Evolutionary conservation across 2,797 vertebrate species (phyloP).

Genomic region (Phrynocephalus vlangalii): DNA sequence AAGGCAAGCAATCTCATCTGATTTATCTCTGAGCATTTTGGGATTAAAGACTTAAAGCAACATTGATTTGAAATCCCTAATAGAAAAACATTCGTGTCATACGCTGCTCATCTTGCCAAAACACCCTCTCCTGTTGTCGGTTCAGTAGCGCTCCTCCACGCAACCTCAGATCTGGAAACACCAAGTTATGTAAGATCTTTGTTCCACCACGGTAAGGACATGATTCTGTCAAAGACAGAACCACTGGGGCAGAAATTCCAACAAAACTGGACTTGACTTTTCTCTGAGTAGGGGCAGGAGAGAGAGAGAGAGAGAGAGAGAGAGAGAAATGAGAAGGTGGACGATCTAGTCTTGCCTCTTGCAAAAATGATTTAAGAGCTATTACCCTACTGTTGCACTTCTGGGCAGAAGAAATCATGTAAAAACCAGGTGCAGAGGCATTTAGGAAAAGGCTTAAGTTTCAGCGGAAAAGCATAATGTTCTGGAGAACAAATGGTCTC

Average conservation of each 20-base stretch:
- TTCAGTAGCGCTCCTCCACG: slow-evolving; percentile 51
- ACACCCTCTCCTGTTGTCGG: slow-evolving; percentile 46
- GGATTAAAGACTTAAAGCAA: slow-evolving; percentile 24
- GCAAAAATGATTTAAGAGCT: slow-evolving; percentile 22
- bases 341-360: slow-evolving; percentile 16
- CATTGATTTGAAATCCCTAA: slow-evolving; percentile 54
- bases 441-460: slow-evolving; percentile 26
- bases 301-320: too few species aligned
- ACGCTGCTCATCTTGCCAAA: slow-evolving; percentile 50
- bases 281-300: slow-evolving; percentile 13
- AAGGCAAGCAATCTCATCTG: slow-evolving; percentile 17
- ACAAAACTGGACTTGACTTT: slow-evolving; percentile 73
- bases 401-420: neutral
- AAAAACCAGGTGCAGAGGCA: slow-evolving; percentile 55
- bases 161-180: slow-evolving; percentile 75
- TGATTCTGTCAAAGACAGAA: slow-evolving; percentile 72
- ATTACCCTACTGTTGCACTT: neutral
- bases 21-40: slow-evolving; percentile 36
- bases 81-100: slow-evolving; percentile 28
- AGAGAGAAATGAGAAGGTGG: too few species aligned
- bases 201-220: slow-evolving; percentile 57
- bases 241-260: slow-evolving; percentile 68
- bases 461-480: slow-evolving; percentile 45
- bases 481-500: slow-evolving; percentile 50
- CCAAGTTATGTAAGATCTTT: slow-evolving; percentile 71